Evolutionary conservation across 2,888 invertebrate genomes (phyloP).

Genomic region (Chironomus tentans): DNA sequence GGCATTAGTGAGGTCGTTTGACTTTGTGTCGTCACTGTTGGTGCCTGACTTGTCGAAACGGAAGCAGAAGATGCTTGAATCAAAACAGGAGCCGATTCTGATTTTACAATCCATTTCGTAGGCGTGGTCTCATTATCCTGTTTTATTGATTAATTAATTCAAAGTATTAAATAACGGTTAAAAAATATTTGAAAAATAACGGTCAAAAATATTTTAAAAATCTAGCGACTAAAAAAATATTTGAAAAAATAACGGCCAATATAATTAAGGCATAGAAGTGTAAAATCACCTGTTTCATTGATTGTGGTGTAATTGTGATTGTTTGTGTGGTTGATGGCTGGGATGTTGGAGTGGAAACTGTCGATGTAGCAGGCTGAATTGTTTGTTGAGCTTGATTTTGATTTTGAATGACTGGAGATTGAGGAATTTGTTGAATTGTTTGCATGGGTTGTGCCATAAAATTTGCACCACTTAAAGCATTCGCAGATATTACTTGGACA

Average conservation of each 20-base stretch:
- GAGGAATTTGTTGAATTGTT: conserved; percentile 46
- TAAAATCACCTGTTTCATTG: conserved; percentile 35
- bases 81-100: conserved; percentile 36
- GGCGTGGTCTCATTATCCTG: conserved; percentile 38
- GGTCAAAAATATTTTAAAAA: too few species aligned
- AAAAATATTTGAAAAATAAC: too few species aligned
- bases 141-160: too few species aligned
- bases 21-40: conserved; percentile 29
- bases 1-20: conserved; percentile 35
- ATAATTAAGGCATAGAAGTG: too few species aligned
- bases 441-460: conserved; percentile 36
- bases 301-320: conserved; percentile 31
- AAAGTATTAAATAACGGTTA: too few species aligned
- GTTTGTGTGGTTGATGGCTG: conserved; percentile 33
- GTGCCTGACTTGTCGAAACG: conserved; percentile 29
- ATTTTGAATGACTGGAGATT: conserved; percentile 31
- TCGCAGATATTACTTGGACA: conserved; percentile 48
- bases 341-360: conserved; percentile 15
- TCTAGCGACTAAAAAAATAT: too few species aligned
- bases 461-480: conserved; percentile 39
- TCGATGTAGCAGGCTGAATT: conserved; percentile 34
- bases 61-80: conserved; percentile 27
- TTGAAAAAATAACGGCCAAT: too few species aligned
- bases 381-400: conserved; percentile 32
- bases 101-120: conserved; percentile 39